Conservation (phyloP, 2,113 vertebrate genomes). For the Scopus umbretta region DNA sequence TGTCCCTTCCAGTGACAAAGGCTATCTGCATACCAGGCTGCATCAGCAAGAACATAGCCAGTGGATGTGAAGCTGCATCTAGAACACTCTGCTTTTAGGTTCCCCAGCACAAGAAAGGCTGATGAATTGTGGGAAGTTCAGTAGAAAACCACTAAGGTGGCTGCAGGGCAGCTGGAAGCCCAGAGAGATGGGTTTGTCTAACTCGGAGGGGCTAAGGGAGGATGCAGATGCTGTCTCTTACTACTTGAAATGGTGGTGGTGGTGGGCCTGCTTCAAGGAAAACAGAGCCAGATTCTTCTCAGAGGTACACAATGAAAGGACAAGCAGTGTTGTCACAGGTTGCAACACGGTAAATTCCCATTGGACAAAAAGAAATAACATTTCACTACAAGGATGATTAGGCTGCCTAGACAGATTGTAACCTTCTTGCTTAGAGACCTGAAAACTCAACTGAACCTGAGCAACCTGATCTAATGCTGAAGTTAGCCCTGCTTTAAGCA, state of each 20-base stretch:
- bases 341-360: accelerated
- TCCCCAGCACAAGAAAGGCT: background rate
- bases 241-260: background rate
- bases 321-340: accelerated
- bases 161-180: background rate
- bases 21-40: background rate
- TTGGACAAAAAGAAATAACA: background rate
- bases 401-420: background rate
- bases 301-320: background rate
- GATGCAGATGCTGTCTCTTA: background rate
- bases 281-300: background rate
- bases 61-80: background rate
- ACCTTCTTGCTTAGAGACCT: background rate
- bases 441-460: background rate
- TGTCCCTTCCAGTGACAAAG: background rate
- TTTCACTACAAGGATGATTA: background rate
- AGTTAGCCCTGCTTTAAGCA: background rate
- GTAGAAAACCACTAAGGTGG: background rate
- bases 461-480: background rate
- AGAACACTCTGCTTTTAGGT: background rate
- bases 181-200: background rate
- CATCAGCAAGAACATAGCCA: background rate
- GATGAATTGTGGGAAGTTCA: background rate
- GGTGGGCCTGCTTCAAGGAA: background rate
- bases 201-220: background rate